Evolutionary conservation across 2,888 invertebrate species (phyloP).

Genomic region (Mesorhabditis sp.): DNA sequence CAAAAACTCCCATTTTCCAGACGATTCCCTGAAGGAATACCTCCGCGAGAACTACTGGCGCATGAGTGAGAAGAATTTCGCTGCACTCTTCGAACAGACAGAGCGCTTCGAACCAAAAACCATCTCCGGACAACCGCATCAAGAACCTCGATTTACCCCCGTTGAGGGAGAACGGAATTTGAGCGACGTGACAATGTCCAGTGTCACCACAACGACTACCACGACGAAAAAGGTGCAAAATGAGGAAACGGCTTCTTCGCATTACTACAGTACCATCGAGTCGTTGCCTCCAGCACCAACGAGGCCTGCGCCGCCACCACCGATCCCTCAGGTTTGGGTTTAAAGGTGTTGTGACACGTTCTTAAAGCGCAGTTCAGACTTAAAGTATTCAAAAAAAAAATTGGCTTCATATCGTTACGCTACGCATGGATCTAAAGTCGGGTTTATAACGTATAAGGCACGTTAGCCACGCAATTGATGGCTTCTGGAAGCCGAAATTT

Average conservation of each 20-base stretch:
- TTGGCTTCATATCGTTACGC: no score
- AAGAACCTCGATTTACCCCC: neutral
- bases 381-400: no score
- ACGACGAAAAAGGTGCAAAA: slow-evolving; percentile 1
- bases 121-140: slow-evolving; percentile 13
- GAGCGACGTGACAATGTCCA: neutral
- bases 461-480: no score
- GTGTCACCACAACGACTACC: slow-evolving; percentile 7
- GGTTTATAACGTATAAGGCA: no score
- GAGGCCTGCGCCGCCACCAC: slow-evolving; percentile 18
- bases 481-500: no score
- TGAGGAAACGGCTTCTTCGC: neutral
- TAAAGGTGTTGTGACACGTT: no score
- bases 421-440: no score
- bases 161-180: neutral
- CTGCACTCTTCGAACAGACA: slow-evolving; percentile 25
- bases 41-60: slow-evolving; percentile 32
- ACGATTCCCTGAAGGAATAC: slow-evolving; percentile 30
- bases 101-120: slow-evolving; percentile 15
- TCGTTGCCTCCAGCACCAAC: slow-evolving; percentile 18
- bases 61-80: slow-evolving; percentile 30
- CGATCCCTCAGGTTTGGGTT: slow-evolving; percentile 13
- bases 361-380: no score
- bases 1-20: slow-evolving; percentile 18
- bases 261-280: neutral